Evolutionary conservation across 2,113 vertebrate genomes (phyloP).

Genomic region (Desmodus rotundus): DNA sequence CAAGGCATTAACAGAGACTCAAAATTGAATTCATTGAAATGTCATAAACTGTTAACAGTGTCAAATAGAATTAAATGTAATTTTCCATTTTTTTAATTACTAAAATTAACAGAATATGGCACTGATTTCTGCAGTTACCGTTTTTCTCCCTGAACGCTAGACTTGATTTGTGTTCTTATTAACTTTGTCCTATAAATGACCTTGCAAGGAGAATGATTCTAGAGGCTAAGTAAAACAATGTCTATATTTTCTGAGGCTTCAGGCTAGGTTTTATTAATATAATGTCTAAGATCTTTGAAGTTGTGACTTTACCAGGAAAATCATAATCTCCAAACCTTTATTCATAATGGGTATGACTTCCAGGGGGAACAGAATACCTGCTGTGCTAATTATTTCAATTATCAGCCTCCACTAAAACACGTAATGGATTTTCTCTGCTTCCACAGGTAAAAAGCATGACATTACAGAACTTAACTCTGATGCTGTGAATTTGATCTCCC

Average conservation of each 20-base stretch:
- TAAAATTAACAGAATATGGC: conserved; percentile 84
- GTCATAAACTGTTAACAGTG: conserved; percentile 82
- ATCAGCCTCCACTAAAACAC: conserved; percentile 92
- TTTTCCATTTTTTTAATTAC: conserved; percentile 85
- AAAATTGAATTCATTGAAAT: conserved; percentile 65
- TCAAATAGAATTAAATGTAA: conserved; percentile 80
- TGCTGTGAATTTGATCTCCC: conserved; percentile 91
- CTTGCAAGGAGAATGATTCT: conserved; percentile 91
- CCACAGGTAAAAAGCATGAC: conserved; percentile 91
- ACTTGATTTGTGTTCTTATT: conserved; percentile 89
- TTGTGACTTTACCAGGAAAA: conserved; percentile 98
- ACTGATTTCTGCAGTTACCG: conserved; percentile 80
- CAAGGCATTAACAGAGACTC: conserved; percentile 5
- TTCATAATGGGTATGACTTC: conserved; percentile 98
- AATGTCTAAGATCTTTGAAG: conserved; percentile 98
- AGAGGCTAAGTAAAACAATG: conserved; percentile 90
- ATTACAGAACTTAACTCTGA: conserved; percentile 89
- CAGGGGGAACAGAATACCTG: conserved; percentile 94
- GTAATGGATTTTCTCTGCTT: conserved; percentile 93
- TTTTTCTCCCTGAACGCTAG: conserved; percentile 79
- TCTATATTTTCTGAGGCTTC: conserved; percentile 93
- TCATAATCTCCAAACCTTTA: conserved; percentile 97
- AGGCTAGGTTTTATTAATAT: conserved; percentile 96
- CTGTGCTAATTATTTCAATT: conserved; percentile 99
- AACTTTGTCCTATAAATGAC: conserved; percentile 96